These are phyloP conservation scores for Bos javanicus DNA, from an alignment of 2,113 vertebrate species.

Conservation along the genomic window DNA sequence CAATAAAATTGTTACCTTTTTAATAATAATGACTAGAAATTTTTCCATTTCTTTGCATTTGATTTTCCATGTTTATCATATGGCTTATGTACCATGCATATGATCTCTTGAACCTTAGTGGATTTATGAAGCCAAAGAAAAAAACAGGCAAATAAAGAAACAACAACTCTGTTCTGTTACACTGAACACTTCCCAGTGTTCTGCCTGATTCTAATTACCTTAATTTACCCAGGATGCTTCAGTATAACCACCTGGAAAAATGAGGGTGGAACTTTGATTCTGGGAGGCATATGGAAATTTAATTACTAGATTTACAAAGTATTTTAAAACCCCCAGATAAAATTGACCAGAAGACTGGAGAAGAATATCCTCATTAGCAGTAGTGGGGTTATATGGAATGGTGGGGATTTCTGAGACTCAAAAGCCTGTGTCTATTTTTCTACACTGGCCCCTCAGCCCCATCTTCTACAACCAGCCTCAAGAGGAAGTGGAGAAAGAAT, in stretches of 20 bases:
- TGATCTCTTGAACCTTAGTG: neutral
- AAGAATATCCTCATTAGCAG: neutral
- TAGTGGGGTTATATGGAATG: neutral
- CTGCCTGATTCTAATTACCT: constrained; percentile 32
- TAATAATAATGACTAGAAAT: neutral
- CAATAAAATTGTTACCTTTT: neutral
- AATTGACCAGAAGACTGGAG: neutral
- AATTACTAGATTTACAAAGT: constrained; percentile 42
- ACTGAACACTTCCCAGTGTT: neutral
- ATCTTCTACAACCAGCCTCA: neutral
- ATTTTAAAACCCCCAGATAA: constrained; percentile 41
- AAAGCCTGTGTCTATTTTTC: neutral
- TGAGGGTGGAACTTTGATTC: constrained; percentile 38
- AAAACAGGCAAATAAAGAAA: neutral
- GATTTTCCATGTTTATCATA: neutral
- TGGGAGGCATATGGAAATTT: constrained; percentile 43
- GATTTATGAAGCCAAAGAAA: neutral
- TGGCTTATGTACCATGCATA: neutral
- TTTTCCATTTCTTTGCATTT: neutral
- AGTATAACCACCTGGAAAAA: constrained; percentile 48
- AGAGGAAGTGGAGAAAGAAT: neutral
- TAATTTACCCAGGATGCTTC: constrained; percentile 32
- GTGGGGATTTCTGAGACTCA: neutral
- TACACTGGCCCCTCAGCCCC: neutral
- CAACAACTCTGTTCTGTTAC: neutral